phyloP scores from a whole-genome alignment of 1,140 invertebrate species.

The Eubasilissa regina region DNA sequence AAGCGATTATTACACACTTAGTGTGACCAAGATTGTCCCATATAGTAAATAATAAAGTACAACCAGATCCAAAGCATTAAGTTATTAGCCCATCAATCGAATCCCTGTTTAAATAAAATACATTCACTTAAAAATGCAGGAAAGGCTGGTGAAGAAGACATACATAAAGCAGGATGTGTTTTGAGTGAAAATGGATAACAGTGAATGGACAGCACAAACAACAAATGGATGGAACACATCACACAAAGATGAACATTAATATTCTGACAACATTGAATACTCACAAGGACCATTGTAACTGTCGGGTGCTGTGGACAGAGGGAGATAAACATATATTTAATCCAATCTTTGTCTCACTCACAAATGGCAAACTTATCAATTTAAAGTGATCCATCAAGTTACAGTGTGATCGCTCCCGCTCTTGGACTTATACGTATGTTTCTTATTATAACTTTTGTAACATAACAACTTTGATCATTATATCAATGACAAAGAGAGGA shows the following conservation, averaged over 20 bases:
- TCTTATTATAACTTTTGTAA: neutral
- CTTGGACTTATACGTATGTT: slow-evolving; percentile 53
- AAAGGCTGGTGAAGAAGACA: slow-evolving; percentile 15
- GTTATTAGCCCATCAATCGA: slow-evolving; percentile 13
- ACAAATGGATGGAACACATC: slow-evolving; percentile 53
- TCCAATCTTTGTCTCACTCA: slow-evolving; percentile 54
- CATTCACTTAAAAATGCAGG: slow-evolving; percentile 13
- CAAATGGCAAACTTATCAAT: neutral
- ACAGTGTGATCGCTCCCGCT: slow-evolving; percentile 35
- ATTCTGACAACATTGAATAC: slow-evolving; percentile 72
- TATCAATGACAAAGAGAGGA: slow-evolving; percentile 32
- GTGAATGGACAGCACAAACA: slow-evolving; percentile 35
- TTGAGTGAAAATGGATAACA: neutral
- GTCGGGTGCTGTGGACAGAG: slow-evolving; percentile 80
- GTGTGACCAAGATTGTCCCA: no score
- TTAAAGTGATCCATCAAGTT: neutral
- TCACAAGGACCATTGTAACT: slow-evolving; percentile 89
- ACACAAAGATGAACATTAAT: slow-evolving; percentile 58
- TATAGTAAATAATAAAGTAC: no score
- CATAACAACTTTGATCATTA: slow-evolving; percentile 13
- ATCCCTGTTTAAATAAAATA: slow-evolving; percentile 22
- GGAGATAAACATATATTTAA: slow-evolving; percentile 65
- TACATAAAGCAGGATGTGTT: slow-evolving; percentile 29
- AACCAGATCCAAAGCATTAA: no score
- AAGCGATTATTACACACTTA: no score